Evolutionary conservation across 1,140 invertebrate genomes (phyloP).

Genomic region (Bradysia coprophila): DNA sequence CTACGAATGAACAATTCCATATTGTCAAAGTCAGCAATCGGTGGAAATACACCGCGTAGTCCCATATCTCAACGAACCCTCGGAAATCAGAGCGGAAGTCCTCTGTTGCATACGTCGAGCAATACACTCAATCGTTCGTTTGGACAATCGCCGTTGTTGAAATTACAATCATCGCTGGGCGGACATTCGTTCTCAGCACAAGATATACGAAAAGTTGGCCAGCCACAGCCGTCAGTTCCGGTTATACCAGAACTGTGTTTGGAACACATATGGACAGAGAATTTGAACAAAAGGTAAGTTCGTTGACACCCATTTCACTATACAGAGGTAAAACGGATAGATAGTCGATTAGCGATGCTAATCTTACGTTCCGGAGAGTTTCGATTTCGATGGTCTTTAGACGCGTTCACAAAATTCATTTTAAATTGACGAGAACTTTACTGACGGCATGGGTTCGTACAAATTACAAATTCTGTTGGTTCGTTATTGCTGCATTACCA

Average conservation of each 20-base stretch:
- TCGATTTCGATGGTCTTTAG: background rate
- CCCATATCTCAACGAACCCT: no score
- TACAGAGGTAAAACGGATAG: no score
- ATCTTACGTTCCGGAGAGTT: background rate
- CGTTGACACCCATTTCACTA: background rate
- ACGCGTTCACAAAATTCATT: no score
- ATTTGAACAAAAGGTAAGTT: conserved; percentile 25
- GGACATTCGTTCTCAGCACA: conserved; percentile 17
- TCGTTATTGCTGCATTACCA: no score
- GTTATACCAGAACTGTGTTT: conserved; percentile 69
- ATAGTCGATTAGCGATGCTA: no score
- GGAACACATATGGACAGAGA: conserved; percentile 78
- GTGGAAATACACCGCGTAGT: no score
- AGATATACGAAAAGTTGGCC: conserved; percentile 16
- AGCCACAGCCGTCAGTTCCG: conserved; percentile 36
- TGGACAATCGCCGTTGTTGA: conserved; percentile 13
- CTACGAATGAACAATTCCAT: no score
- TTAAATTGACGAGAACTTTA: no score
- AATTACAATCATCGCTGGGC: conserved; percentile 15
- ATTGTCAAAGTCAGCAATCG: background rate
- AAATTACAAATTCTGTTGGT: no score
- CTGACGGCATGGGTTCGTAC: no score
- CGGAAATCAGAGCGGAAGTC: no score
- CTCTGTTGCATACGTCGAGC: no score
- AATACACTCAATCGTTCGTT: conserved; percentile 11